A percentile compares a stretch with the other conserved stretches of the same genome.
These are phyloP conservation scores for Saturnia japonica DNA, from an alignment of 2,888 invertebrate species.

Conservation along the genomic window DNA sequence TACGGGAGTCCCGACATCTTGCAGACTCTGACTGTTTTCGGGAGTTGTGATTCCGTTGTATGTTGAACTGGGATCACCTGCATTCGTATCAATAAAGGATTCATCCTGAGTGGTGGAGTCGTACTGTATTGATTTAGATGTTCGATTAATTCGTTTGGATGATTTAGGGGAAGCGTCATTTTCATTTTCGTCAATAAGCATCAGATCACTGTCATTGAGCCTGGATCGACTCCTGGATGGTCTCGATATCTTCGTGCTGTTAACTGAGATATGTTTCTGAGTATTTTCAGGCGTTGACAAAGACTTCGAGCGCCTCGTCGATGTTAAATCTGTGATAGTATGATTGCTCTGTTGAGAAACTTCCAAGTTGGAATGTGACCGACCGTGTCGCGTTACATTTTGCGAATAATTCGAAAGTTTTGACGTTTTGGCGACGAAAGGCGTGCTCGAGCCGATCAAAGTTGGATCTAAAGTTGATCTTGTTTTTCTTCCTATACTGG, in stretches of 20 bases:
- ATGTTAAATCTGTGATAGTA: conserved; percentile 28
- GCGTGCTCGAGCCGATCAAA: conserved; percentile 56
- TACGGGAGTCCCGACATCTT: conserved; percentile 61
- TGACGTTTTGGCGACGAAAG: conserved; percentile 39
- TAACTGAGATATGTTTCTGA: conserved; percentile 43
- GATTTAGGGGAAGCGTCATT: conserved; percentile 47
- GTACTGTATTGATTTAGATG: conserved; percentile 27
- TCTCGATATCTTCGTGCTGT: conserved; percentile 49
- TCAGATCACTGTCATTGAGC: conserved; percentile 53
- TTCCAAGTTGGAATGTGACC: conserved; percentile 37
- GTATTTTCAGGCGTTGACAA: conserved; percentile 50
- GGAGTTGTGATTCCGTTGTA: conserved; percentile 54
- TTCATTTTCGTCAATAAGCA: conserved; percentile 42
- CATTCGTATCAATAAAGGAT: conserved; percentile 13
- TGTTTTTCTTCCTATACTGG: conserved; percentile 36
- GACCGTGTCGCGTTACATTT: conserved; percentile 2
- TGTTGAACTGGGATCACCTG: conserved; percentile 21
- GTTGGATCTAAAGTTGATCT: conserved; percentile 45
- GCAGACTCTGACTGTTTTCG: conserved; percentile 52
- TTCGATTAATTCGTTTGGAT: conserved; percentile 38
- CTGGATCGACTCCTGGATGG: conserved; percentile 53
- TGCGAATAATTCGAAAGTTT: conserved; percentile 15
- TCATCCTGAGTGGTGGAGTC: conserved; percentile 25
- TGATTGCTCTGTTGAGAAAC: conserved; percentile 21
- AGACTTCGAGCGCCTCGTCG: conserved; percentile 44